phyloP scores from a whole-genome alignment of 2,797 vertebrate genomes.

The Poecilia velifera region DNA sequence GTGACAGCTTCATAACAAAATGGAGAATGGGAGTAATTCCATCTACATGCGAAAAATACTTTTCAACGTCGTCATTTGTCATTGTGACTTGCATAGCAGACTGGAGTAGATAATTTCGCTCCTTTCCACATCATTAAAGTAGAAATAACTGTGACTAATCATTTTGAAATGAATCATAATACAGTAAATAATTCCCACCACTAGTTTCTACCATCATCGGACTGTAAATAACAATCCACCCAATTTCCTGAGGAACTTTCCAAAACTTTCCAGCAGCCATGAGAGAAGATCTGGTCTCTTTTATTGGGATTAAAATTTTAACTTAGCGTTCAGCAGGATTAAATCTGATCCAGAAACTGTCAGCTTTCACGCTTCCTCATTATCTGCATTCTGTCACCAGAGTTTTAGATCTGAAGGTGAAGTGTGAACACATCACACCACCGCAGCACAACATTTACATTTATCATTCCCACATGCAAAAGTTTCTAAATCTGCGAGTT shows the following conservation, averaged over 20 bases:
- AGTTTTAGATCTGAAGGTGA: slow-evolving; percentile 11
- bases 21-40: too few species aligned
- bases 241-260: neutral
- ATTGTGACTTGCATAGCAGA: too few species aligned
- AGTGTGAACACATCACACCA: slow-evolving; percentile 13
- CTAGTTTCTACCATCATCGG: too few species aligned
- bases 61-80: too few species aligned
- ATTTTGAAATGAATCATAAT: too few species aligned
- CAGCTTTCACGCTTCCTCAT: neutral
- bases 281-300: neutral
- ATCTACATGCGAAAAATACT: too few species aligned
- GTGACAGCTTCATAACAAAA: too few species aligned
- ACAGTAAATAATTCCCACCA: too few species aligned
- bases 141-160: too few species aligned
- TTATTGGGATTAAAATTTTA: neutral
- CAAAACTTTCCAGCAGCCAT: neutral
- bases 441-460: slow-evolving; percentile 3
- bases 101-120: too few species aligned
- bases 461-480: neutral
- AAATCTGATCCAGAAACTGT: neutral
- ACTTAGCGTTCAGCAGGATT: neutral
- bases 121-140: too few species aligned
- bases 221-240: neutral
- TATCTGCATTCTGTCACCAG: slow-evolving; percentile 10
- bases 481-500: neutral